Evolutionary conservation across 1,140 invertebrate species (phyloP).

Genomic region (Tyrophagus putrescentiae): DNA sequence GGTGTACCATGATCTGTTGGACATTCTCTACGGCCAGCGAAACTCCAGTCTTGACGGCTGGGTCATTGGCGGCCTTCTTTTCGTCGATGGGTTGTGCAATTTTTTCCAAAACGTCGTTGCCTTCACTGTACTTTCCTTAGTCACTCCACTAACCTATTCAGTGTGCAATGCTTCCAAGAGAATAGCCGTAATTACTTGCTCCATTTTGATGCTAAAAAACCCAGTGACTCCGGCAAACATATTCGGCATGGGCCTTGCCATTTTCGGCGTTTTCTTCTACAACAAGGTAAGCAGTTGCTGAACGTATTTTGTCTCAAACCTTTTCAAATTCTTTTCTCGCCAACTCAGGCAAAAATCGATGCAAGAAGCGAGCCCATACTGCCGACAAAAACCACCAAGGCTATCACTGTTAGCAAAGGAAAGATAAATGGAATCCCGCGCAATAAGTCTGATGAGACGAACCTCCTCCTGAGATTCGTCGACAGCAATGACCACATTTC

Average conservation of each 20-base stretch:
- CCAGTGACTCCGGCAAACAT: slow-evolving; percentile 75
- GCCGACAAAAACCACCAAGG: neutral
- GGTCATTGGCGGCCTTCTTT: slow-evolving; percentile 41
- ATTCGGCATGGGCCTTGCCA: slow-evolving; percentile 75
- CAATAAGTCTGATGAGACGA: neutral
- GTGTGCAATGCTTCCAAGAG: slow-evolving; percentile 90
- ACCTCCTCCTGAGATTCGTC: slow-evolving; percentile 1
- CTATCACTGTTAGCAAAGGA: neutral
- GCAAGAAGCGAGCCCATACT: neutral
- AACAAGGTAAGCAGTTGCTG: slow-evolving; percentile 55
- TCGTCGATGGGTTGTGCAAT: slow-evolving; percentile 66
- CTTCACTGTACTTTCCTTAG: slow-evolving; percentile 68
- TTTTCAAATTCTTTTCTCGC: neutral
- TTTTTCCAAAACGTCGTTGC: slow-evolving; percentile 90
- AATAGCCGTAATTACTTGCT: slow-evolving; percentile 77
- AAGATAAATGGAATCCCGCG: neutral
- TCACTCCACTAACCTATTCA: slow-evolving; percentile 82
- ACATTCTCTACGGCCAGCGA: slow-evolving; percentile 11
- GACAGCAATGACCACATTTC: slow-evolving; percentile 1
- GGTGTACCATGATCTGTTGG: slow-evolving; percentile 52
- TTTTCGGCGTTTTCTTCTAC: slow-evolving; percentile 75
- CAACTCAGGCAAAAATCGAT: slow-evolving; percentile 6
- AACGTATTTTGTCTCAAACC: slow-evolving; percentile 6
- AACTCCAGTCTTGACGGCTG: neutral
- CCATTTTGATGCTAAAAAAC: slow-evolving; percentile 72